phyloP scores from a whole-genome alignment of 92 coral and sea anemone genomes.

The Pocillopora meandrina region DNA sequence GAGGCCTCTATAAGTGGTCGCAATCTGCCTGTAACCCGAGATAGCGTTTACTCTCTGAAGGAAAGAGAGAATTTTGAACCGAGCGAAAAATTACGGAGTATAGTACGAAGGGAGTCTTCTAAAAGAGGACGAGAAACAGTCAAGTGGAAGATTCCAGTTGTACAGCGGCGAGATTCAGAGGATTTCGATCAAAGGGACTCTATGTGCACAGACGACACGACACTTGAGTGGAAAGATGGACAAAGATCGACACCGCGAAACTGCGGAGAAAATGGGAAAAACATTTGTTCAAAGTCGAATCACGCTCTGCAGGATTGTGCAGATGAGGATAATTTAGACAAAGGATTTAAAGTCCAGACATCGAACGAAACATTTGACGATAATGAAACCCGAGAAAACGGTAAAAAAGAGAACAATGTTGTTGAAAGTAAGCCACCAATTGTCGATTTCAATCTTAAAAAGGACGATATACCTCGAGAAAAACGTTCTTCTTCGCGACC shows the following conservation, averaged over 20 bases:
- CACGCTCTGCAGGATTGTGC: neutral
- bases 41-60: constrained; percentile 59
- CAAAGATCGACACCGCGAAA: neutral
- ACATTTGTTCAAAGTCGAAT: neutral
- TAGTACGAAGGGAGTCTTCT: constrained; percentile 59
- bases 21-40: constrained; percentile 38
- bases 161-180: constrained; percentile 35
- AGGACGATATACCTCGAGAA: neutral
- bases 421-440: neutral
- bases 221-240: constrained; percentile 12
- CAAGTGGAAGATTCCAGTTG: constrained; percentile 31
- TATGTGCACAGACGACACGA: constrained; percentile 19
- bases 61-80: constrained; percentile 75
- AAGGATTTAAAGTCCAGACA: neutral
- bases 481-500: neutral
- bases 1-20: constrained; percentile 45
- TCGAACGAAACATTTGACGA: neutral
- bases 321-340: neutral
- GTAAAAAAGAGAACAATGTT: neutral
- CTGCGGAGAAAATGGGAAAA: neutral
- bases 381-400: neutral
- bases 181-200: constrained; percentile 47
- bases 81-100: constrained; percentile 50
- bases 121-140: constrained; percentile 44
- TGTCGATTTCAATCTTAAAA: constrained; percentile 1